Evolutionary conservation across 1,140 invertebrate genomes (phyloP).

Genomic region (Nylanderia fulva): DNA sequence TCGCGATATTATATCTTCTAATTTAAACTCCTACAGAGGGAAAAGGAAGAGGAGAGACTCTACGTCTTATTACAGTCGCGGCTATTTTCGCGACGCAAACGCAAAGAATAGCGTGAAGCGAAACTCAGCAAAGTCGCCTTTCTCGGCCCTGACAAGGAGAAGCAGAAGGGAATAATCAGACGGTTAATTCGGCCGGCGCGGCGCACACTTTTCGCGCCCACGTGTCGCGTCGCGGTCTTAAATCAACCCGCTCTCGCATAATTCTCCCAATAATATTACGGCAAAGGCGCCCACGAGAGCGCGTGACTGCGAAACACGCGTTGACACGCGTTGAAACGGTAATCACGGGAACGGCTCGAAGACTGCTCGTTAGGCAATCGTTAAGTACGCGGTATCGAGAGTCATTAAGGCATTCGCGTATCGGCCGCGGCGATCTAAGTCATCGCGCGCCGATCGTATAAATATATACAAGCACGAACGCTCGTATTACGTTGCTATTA

Average conservation of each 20-base stretch:
- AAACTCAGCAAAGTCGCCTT: background rate
- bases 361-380: conserved; percentile 58
- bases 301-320: conserved; percentile 31
- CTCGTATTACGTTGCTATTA: conserved; percentile 53
- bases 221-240: conserved; percentile 34
- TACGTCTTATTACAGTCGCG: background rate
- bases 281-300: conserved; percentile 45
- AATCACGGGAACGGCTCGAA: conserved; percentile 19
- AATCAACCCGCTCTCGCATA: conserved; percentile 56
- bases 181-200: conserved; percentile 49
- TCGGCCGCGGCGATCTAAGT: conserved; percentile 39
- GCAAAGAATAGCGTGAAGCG: conserved; percentile 25
- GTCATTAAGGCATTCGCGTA: conserved; percentile 44
- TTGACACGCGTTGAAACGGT: conserved; percentile 52
- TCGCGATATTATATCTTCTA: background rate
- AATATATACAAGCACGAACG: background rate
- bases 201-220: conserved; percentile 44
- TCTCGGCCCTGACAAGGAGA: background rate
- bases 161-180: conserved; percentile 47
- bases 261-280: conserved; percentile 47
- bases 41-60: no score
- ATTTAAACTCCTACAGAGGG: background rate
- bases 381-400: conserved; percentile 46
- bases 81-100: conserved; percentile 42
- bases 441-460: conserved; percentile 23